Base-by-base conservation (phyloP, 2,888 invertebrate species). In the Heliconius cydno region DNA sequence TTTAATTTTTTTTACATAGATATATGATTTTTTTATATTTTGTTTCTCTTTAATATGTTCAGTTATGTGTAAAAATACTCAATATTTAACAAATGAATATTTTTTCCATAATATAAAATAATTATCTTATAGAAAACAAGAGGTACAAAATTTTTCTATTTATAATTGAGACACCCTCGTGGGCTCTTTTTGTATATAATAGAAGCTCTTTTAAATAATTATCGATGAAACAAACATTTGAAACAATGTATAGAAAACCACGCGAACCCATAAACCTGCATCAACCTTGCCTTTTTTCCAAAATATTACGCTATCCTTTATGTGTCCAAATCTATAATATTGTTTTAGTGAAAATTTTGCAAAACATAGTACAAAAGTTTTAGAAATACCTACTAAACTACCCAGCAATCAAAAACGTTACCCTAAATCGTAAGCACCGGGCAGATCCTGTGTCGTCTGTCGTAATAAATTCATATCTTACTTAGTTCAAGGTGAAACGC, bases 281-380 rank as follows among this genome's bases (percentile, higher is more conserved):
- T 79, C 76, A 74, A 78, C 28, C 81, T 81, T 82, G 79, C 82
- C 76, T 74, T 79, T 82, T 79, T 78, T 80, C 76, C 81, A 77
- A 79, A 80, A 81, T 68, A 82, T 76, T 88, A 78, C 81, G 81
- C 92, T 93, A 92, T 88, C 85, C 85, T 85, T 92, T 92, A 91
- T 87, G 94, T 94, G 94, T 93, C 91, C 93, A 92, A 92, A 90
- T 92, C 93, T 94, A 94, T 92, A 90, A 87, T 79, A 88, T 86
- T 85, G 83, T 89, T 91, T 92, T 92, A 94, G 94, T 95, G 94
- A 94, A 94, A 94, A 94, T 94, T 94, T 95, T 89, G 95, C 95
- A 94, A 95, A 95, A 95, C 94, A 94, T 94, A 94, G 94, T 95
- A 95, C 91, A 95, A 94, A 94, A 94, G 90, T 93, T 94, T 93